Evolutionary conservation across 2,113 vertebrate genomes (phyloP).

Genomic region (Galemys pyrenaicus): DNA sequence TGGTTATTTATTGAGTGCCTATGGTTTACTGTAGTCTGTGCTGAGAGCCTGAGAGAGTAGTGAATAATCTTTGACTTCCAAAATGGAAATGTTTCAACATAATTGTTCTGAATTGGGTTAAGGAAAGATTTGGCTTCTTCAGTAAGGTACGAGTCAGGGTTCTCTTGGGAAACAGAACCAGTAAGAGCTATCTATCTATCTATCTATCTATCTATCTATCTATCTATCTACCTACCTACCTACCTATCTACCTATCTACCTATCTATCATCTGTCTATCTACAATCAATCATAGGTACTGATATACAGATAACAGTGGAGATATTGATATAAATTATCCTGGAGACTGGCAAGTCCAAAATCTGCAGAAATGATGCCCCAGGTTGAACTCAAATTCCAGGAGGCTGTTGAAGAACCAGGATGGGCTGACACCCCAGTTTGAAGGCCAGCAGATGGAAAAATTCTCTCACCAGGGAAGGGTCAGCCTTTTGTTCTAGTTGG

Average conservation of each 20-base stretch:
- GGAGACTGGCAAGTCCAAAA: not conserved
- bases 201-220: too few species aligned
- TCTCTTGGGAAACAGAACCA: not conserved
- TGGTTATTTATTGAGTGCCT: not conserved
- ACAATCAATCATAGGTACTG: too few species aligned
- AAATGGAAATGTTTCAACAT: not conserved
- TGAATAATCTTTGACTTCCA: not conserved
- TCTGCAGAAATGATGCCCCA: not conserved
- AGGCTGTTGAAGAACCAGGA: not conserved
- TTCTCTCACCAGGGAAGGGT: not conserved
- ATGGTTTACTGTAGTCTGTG: not conserved
- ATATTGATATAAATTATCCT: not conserved
- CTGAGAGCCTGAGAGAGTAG: not conserved
- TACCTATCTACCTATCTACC: too few species aligned
- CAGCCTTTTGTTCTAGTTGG: not conserved
- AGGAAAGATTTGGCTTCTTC: not conserved
- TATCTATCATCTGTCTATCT: too few species aligned
- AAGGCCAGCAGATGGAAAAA: not conserved
- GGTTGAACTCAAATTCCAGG: not conserved
- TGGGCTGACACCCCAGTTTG: not conserved
- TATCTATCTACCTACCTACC: too few species aligned
- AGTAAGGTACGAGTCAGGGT: not conserved
- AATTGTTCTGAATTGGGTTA: not conserved
- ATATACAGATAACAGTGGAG: not conserved
- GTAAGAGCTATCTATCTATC: not conserved